A percentile compares a stretch with the other conserved stretches of the same genome.
phyloP scores from a whole-genome alignment of 1,140 invertebrate genomes.

The Platorchestia sp. region DNA sequence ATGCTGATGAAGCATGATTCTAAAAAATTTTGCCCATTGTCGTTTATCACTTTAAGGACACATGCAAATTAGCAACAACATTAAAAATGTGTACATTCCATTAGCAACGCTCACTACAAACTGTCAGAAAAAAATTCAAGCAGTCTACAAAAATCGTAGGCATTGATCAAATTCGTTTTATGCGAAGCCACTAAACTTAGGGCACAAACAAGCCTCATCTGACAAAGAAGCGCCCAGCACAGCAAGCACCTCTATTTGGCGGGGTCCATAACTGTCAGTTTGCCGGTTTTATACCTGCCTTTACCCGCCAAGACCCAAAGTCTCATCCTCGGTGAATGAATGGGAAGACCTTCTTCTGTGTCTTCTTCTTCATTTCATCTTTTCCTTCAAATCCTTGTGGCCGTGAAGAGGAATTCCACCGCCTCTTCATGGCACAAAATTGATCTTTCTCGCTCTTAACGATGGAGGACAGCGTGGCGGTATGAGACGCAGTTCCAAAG shows the following conservation, averaged over 20 bases:
- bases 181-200: neutral
- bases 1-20: neutral
- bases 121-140: neutral
- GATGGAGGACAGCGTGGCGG: neutral
- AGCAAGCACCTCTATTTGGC: neutral
- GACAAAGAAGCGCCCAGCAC: neutral
- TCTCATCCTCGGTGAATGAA: neutral
- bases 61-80: neutral
- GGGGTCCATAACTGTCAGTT: constrained; percentile 10
- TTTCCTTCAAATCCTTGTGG: constrained; percentile 1
- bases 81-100: neutral
- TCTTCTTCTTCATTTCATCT: neutral
- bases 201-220: neutral
- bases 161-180: neutral
- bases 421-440: neutral
- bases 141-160: neutral
- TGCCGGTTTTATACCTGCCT: constrained; percentile 4
- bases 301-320: neutral
- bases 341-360: neutral
- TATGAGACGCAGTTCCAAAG: neutral
- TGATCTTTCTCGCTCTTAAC: constrained; percentile 16
- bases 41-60: neutral
- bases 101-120: neutral
- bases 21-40: neutral
- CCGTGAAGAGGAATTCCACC: neutral